Conservation (phyloP, 2,113 vertebrate species). For the Danionella cerebrum region DNA sequence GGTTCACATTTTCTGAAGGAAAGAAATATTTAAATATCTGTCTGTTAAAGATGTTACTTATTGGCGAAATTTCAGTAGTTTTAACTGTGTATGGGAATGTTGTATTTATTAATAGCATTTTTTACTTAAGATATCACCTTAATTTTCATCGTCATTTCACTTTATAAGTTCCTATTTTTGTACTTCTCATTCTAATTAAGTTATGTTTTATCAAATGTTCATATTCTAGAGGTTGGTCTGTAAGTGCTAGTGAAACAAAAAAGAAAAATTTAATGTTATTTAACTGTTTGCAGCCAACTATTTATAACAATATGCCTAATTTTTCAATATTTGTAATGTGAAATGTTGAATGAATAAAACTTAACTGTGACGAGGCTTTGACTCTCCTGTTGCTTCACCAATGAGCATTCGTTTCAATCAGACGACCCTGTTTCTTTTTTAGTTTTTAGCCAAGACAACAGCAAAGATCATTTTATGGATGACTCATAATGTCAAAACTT, state of each 20-base stretch:
- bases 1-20: constrained; percentile 99
- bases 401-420: too few relatives aligned
- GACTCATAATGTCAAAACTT: too few relatives aligned
- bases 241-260: constrained; percentile 98
- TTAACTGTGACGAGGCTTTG: constrained; percentile 80
- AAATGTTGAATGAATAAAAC: constrained; percentile 99
- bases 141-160: constrained; percentile 99
- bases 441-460: too few relatives aligned
- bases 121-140: constrained; percentile 99
- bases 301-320: constrained; percentile 99
- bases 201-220: constrained; percentile 99
- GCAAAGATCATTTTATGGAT: too few relatives aligned
- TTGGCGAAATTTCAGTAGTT: constrained; percentile 99
- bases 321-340: constrained; percentile 99
- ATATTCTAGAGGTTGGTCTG: constrained; percentile 99
- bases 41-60: constrained; percentile 99
- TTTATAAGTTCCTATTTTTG: constrained; percentile 99
- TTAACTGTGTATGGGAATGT: constrained; percentile 99
- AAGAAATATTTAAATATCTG: constrained; percentile 99
- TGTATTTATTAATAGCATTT: constrained; percentile 99
- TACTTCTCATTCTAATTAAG: constrained; percentile 99
- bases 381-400: constrained; percentile 1
- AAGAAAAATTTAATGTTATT: constrained; percentile 99
- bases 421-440: too few relatives aligned
- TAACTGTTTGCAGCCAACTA: constrained; percentile 99